Evolutionary conservation across 2,113 vertebrate genomes (phyloP), one percentile per base, ranked within the genome.

Genomic region (Galbula dea): DNA sequence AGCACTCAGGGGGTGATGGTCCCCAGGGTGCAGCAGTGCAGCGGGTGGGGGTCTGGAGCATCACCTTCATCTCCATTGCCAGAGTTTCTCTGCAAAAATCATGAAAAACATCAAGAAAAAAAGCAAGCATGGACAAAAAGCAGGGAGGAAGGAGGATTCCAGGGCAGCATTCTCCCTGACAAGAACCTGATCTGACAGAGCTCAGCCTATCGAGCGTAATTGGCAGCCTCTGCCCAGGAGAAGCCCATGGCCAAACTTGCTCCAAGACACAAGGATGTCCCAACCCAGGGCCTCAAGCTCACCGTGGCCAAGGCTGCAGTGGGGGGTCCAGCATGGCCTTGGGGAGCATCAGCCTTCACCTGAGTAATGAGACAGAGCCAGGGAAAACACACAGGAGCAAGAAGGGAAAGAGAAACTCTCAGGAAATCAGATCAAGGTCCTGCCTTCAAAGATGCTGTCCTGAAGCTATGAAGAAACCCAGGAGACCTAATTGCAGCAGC

Each of bases 391-490:
- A 78, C 72, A 75, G 69, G 75, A 83, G 85, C 80, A 93, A 76
- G 84, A 77, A 89, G 84, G 76, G 14, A 73, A 91, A 54, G 77
- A 87, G 90, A 57, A 96, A 84, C 90, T 92, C 92, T 91, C 55
- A 78, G 78, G 93, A 94, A 89, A 94, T 71, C 12, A 95, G 93
- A 95, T 96, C 95, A 87, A 96, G 95, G 91, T 94, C 73, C 68
- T 94, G 86, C 77, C 72, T 93, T 76, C 81, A 71, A 39, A 90
- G 92, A 81, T 7, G 72, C 58, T 91, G 78, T 94, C 95, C 93
- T 66, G 91, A 93, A 95, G 96, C 94, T 91, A 93, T 3, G 14
- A 16, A 87, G 93, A 76, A 81, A 67, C 72, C 72, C 83, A 78
- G 83, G 30, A 43, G 61, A 55, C 86, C 69, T 81, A 65, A 94